phyloP scores from a whole-genome alignment of 2,797 vertebrate genomes.

The Tarsius wallacei region DNA sequence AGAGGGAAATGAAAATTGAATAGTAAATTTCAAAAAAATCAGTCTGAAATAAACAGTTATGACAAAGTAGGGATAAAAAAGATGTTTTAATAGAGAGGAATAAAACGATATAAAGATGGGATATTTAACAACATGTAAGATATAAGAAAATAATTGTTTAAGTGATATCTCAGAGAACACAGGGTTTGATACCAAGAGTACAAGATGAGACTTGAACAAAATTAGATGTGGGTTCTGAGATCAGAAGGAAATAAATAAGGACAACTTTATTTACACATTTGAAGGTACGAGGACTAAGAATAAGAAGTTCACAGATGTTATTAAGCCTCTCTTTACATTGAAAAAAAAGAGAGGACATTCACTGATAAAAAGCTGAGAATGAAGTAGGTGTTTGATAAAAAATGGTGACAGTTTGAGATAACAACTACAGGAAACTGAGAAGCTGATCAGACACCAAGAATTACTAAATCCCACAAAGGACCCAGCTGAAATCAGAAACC shows the following conservation, averaged over 20 bases:
- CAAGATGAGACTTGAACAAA: background rate
- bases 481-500: background rate
- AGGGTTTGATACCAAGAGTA: background rate
- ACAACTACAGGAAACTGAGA: background rate
- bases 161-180: background rate
- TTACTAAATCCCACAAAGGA: background rate
- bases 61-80: background rate
- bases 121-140: background rate
- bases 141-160: background rate
- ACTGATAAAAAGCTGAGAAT: background rate
- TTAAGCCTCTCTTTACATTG: background rate
- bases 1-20: conserved; percentile 19
- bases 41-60: background rate
- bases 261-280: conserved; percentile 25
- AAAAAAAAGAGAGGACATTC: background rate
- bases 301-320: background rate
- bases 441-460: conserved; percentile 40
- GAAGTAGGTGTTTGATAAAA: background rate
- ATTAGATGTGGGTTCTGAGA: background rate
- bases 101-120: background rate
- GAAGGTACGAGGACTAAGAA: conserved; percentile 11
- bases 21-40: background rate
- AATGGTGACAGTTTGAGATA: background rate
- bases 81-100: conserved; percentile 9
- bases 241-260: background rate